Percentiles rank a stretch among this genome's conserved stretches.
Conservation (phyloP, 2,113 vertebrate genomes). For the Sturnus vulgaris region DNA sequence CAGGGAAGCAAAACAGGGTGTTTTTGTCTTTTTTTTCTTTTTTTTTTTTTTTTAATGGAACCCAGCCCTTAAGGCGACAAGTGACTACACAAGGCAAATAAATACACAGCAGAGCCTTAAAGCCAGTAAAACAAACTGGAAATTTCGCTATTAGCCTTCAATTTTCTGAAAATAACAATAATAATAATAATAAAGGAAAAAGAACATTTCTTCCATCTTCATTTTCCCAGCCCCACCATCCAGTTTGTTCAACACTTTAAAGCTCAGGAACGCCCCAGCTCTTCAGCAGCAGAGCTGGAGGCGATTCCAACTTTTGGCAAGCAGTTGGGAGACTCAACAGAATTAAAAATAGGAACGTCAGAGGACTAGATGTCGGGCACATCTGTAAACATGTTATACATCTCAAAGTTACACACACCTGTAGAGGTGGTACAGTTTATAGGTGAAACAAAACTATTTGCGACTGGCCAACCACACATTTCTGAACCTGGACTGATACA, state of each 20-base stretch:
- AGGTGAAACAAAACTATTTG: slow-evolving; percentile 72
- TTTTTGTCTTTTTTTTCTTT: background rate
- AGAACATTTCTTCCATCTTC: slow-evolving; percentile 34
- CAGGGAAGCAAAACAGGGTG: slow-evolving; percentile 57
- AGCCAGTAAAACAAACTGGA: slow-evolving; percentile 79
- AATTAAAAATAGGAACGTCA: slow-evolving; percentile 52
- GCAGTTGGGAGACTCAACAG: slow-evolving; percentile 73
- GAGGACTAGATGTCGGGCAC: slow-evolving; percentile 71
- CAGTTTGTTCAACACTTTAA: slow-evolving; percentile 81
- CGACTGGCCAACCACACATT: slow-evolving; percentile 74
- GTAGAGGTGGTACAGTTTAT: slow-evolving; percentile 71
- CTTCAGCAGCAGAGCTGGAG: slow-evolving; percentile 44
- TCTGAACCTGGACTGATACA: slow-evolving; percentile 75
- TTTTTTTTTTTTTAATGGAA: background rate
- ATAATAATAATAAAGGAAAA: background rate
- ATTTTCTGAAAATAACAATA: background rate
- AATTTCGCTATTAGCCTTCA: slow-evolving; percentile 61
- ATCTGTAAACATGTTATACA: slow-evolving; percentile 78
- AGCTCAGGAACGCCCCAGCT: slow-evolving; percentile 68
- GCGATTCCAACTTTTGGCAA: slow-evolving; percentile 74
- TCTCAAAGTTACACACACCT: slow-evolving; percentile 70
- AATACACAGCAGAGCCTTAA: slow-evolving; percentile 78
- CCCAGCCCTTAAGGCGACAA: slow-evolving; percentile 77
- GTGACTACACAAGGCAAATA: slow-evolving; percentile 79
- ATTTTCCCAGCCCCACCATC: slow-evolving; percentile 60